Evolutionary conservation across 92 coral and sea anemone genomes (phyloP), one percentile per base, ranked within the genome.

Genomic region (Parazoanthus swiftii): DNA sequence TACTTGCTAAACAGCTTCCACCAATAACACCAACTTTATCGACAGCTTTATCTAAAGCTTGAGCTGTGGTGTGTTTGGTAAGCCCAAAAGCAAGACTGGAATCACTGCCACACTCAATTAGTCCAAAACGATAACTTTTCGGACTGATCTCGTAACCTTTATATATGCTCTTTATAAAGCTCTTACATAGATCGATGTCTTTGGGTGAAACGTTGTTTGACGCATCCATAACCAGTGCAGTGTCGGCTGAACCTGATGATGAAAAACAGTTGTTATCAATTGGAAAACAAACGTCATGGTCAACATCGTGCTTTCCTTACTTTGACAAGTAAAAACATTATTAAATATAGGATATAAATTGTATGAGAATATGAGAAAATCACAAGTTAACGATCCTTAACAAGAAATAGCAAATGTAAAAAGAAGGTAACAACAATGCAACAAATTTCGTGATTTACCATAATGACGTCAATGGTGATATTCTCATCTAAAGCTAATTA

Each of bases 161-260:
- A 73, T 85, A 88, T 38, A 93, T 79, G 48, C 79, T 75, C 46
- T 91, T 92, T n/a, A 93, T 89, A 78, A 93, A 93, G 72, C 84
- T 81, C 91, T 88, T 89, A 74, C 90, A 84, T 18, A 72, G 90
- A 29, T 90, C 84, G 16, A 90, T 42, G 29, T 89, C 89, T 43
- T 81, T 86, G 56, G 74, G 84, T 29, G 91, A 82, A 1, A 93
- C 72, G 29, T 78, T 23, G 13, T 85, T 84, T 33, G 96, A 93
- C 20, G 93, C 89, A 68, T 93, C 96, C 63, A 93, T 42, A 66
- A 93, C 58, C 65, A 93, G 85, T 0, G 85, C 89, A 23, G 92
- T 88, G 37, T 91, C 91, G 56, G 92, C 89, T 58, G 96, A 88
- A 48, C 88, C 96, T 93, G 54, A 23, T 72, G 8, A 43, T 8